Base-by-base conservation (phyloP, 1,140 invertebrate genomes). In the Hyles vespertilio region DNA sequence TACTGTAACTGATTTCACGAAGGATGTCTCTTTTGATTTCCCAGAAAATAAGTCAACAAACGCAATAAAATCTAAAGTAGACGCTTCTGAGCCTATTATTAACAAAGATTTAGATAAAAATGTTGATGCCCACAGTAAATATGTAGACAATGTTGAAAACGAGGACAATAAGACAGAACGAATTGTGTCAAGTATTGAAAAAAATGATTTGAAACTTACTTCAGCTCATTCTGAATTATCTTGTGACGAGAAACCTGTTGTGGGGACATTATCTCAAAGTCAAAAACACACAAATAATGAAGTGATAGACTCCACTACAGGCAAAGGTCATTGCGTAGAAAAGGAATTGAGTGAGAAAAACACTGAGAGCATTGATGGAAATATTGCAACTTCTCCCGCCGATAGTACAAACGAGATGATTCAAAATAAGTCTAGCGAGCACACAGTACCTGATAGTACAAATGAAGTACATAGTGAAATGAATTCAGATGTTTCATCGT, bases 341-440 rank as follows among this genome's bases (percentile, higher is more conserved):
- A 47, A 33, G 44, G 11, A 56, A 3, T 56, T 11, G n/a, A 5
- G 10, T 32, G 22, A 32, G 10, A 56, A 56, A 40, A 43, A 47
- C 40, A 51, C 32, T 44, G 12, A 33, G 12, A 48, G 52, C 36
- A 5, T 40, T 32, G 63, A 69, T n/a, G 34, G 36, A 44, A 65
- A 50, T 53, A 57, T 70, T 58, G 33, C 33, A 6, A 56, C 48
- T 51, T 76, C 70, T 55, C 67, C 67, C 52, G 77, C 83, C n/a
- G 85, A 88, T 56, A 88, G 81, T 67, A 84, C 81, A 33, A 75
- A 75, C 36, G 67, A 67, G 40, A 59, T 57, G 46, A 77, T 54
- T 53, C 59, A 67, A 47, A 51, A 56, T 50, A 53, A 45, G 46
- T 44, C 40, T 36, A 68, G 9, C 46, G 63, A 46, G 34, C 52